Base-by-base conservation (phyloP, 2,797 vertebrate genomes). In the Furcifer pardalis region DNA sequence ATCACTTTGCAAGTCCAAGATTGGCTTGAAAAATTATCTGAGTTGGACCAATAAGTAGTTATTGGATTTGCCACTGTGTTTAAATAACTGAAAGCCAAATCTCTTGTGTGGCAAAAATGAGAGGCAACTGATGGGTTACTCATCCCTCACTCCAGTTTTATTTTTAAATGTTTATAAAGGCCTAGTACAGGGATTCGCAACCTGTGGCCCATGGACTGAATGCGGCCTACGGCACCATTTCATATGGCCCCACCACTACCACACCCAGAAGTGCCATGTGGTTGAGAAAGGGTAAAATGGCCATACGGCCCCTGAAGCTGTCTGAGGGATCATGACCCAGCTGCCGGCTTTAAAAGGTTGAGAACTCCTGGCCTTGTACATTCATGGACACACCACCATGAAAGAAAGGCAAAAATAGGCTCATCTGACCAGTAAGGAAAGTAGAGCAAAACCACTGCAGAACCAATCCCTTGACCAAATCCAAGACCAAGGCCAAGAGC, bases 121-220 rank as follows among this genome's bases (percentile, higher is more conserved):
- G 27, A 35, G 60, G 9, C 42, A 68, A 32, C 59, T 49, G 44
- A 71, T 62, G 46, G 7, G 25, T 17, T 44, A 23, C 1, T 44
- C 21, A 15, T 9, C 59, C 32, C n/a, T 52, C n/a, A 13, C 35
- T 35, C 27, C n/a, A 46, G 8, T 71, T 63, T 73, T 83, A 73
- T 83, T 86, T 86, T 86, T 87, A 79, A 77, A 75, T 21, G 19
- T 60, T 75, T 72, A 73, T n/a, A 21, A 68, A 71, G 49, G 23
- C 49, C n/a, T 60, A 87, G 46, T 68, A 46, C 56, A n/a, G n/a
- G n/a, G n/a, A n/a, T n/a, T n/a, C n/a, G n/a, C n/a, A n/a, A n/a
- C n/a, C n/a, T n/a, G n/a, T n/a, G n/a, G n/a, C n/a, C n/a, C n/a
- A n/a, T n/a, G n/a, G n/a, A n/a, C n/a, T n/a, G n/a, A n/a, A n/a